These are phyloP conservation scores for Canis aureus DNA, from an alignment of 2,113 vertebrate species.

Conservation along the genomic window DNA sequence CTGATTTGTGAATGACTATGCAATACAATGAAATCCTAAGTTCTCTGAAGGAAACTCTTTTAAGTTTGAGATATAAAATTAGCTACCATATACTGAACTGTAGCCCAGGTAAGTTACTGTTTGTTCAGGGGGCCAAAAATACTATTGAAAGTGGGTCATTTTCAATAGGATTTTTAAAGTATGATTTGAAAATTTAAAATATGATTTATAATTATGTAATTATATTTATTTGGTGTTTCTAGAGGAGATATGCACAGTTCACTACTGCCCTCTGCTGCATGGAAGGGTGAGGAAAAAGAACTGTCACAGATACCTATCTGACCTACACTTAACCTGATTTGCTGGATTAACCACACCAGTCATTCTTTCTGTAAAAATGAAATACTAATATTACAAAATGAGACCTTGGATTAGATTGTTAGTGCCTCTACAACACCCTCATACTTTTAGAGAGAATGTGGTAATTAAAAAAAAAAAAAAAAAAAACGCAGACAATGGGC, in stretches of 20 bases:
- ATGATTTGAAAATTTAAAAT: too few relatives aligned
- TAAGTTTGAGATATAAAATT: background rate
- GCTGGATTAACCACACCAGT: background rate
- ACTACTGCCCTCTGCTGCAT: constrained; percentile 77
- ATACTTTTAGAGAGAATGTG: background rate
- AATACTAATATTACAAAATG: background rate
- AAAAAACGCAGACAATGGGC: background rate
- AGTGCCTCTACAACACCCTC: background rate
- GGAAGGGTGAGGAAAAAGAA: background rate
- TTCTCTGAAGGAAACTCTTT: background rate
- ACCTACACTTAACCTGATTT: too few relatives aligned
- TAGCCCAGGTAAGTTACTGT: background rate
- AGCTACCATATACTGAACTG: background rate
- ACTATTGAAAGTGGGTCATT: background rate
- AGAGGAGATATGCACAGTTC: constrained; percentile 14
- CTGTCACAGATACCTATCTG: background rate
- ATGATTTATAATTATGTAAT: background rate
- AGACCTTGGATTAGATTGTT: background rate
- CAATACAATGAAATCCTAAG: background rate
- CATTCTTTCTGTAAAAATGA: background rate
- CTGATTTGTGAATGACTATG: background rate
- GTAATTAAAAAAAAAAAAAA: background rate
- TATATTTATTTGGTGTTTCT: background rate
- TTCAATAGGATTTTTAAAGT: background rate
- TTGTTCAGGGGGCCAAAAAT: background rate